Evolutionary conservation across 2,888 invertebrate species (phyloP), one percentile per base, ranked within the genome.

Genomic region (Leptarthrus brevirostris): DNA sequence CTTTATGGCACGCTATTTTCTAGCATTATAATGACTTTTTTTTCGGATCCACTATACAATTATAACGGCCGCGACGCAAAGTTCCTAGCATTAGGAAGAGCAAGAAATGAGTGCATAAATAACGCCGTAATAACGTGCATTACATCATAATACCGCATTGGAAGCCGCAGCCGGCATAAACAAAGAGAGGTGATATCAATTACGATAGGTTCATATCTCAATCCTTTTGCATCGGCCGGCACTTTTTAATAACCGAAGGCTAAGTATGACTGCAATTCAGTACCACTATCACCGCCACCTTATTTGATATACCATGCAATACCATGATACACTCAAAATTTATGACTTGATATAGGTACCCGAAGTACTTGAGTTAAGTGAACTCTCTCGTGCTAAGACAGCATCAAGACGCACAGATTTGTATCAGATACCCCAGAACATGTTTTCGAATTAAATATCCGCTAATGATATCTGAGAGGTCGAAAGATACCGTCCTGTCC

Each of bases 391-490:
- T 75, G 75, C 74, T 72, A 75, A 75, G 70, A 74, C 75, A 71
- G 74, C 75, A 75, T 75, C 75, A 75, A 54, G 72, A 71, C 14
- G 61, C 70, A 73, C 75, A 75, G 75, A 75, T 75, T 75, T 75
- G 73, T 75, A 75, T 75, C 75, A 71, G 73, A 75, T 75, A 64
- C 73, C 71, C 54, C 20, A 52, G 73, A 75, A 75, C 75, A 75
- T 75, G 75, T 75, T 75, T 73, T 74, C 75, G 74, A 75, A 75
- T 75, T 75, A 75, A 75, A 75, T 75, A 74, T 75, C 70, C 75
- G 72, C 75, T 75, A 75, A 75, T 75, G 75, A 75, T 75, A 74
- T 74, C 75, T 61, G 24, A 75, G 56, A 71, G 64, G 75, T 36
- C 73, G 69, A 30, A 26, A 36, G 66, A 66, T 53, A 66, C 40